A percentile compares a stretch with the other conserved stretches of the same genome.
These are phyloP conservation scores for Cinclus cinclus DNA, from an alignment of 2,113 vertebrate species.

Conservation along the genomic window DNA sequence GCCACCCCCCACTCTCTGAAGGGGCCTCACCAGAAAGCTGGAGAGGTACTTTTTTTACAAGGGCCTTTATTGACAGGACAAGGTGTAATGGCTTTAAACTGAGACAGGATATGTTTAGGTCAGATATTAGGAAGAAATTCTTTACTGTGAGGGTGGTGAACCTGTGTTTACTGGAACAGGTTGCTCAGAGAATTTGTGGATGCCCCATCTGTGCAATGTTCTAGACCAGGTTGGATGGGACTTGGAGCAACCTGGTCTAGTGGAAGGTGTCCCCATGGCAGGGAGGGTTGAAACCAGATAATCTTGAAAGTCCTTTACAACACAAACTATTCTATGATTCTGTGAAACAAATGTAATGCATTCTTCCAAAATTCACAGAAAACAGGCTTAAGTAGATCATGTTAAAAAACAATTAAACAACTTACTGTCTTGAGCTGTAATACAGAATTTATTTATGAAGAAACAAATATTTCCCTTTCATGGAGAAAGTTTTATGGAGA, in stretches of 20 bases:
- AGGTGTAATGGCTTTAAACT: background rate
- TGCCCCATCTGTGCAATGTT: background rate
- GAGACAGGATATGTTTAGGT: background rate
- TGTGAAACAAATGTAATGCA: background rate
- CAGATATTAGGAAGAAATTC: background rate
- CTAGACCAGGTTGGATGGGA: background rate
- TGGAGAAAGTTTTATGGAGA: background rate
- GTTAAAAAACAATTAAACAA: background rate
- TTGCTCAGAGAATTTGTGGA: background rate
- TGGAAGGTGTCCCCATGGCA: background rate
- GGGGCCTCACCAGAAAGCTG: background rate
- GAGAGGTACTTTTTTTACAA: background rate
- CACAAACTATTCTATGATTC: background rate
- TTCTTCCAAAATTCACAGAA: background rate
- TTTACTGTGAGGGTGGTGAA: background rate
- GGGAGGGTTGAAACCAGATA: background rate
- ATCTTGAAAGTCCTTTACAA: background rate
- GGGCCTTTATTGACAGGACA: background rate
- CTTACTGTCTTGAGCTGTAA: background rate
- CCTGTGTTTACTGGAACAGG: background rate
- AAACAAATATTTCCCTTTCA: conserved; percentile 81
- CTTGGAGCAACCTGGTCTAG: background rate
- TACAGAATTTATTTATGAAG: conserved; percentile 10
- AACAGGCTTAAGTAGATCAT: background rate
- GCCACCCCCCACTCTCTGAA: background rate